These are phyloP conservation scores for Acromyrmex charruanus DNA, from an alignment of 1,140 invertebrate species.

Conservation along the genomic window DNA sequence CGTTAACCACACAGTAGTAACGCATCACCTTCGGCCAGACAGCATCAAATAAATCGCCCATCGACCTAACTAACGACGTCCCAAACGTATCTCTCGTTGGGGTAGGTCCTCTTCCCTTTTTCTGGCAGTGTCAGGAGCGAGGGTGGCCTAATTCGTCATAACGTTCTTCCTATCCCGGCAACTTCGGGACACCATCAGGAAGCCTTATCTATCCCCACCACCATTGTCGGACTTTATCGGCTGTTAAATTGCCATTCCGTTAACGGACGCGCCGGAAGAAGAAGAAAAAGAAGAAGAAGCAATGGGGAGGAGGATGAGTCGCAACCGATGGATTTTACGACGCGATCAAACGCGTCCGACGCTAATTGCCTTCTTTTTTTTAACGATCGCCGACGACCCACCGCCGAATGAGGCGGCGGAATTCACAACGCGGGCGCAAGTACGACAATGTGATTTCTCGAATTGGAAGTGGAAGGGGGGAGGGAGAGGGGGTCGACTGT, in stretches of 20 bases:
- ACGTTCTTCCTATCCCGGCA: conserved; percentile 75
- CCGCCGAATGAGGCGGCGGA: conserved; percentile 10
- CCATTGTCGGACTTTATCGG: conserved; percentile 71
- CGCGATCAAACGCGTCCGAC: conserved; percentile 76
- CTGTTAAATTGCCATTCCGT: conserved; percentile 76
- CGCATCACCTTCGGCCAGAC: conserved; percentile 43
- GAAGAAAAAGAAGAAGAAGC: not conserved
- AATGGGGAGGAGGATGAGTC: not conserved
- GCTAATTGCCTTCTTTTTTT: conserved; percentile 80
- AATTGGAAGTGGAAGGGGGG: conserved; percentile 26
- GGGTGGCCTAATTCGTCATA: conserved; percentile 82
- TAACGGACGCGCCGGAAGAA: conserved; percentile 47
- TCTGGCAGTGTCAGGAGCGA: conserved; percentile 67
- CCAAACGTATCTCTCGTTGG: conserved; percentile 80
- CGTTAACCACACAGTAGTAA: conserved; percentile 46
- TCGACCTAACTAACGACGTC: conserved; percentile 76
- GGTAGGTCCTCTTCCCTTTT: conserved; percentile 69
- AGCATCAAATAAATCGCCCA: conserved; percentile 60
- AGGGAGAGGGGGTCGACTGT: not conserved
- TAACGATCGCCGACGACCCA: conserved; percentile 54
- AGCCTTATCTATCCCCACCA: conserved; percentile 43
- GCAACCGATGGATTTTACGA: conserved; percentile 75
- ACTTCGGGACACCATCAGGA: conserved; percentile 64
- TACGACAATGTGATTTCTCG: conserved; percentile 53
- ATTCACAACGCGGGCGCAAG: conserved; percentile 21